Percentiles rank a stretch among this genome's conserved stretches.
These are phyloP conservation scores for Ictalurus punctatus DNA, from an alignment of 2,113 vertebrate genomes.

Conservation along the genomic window DNA sequence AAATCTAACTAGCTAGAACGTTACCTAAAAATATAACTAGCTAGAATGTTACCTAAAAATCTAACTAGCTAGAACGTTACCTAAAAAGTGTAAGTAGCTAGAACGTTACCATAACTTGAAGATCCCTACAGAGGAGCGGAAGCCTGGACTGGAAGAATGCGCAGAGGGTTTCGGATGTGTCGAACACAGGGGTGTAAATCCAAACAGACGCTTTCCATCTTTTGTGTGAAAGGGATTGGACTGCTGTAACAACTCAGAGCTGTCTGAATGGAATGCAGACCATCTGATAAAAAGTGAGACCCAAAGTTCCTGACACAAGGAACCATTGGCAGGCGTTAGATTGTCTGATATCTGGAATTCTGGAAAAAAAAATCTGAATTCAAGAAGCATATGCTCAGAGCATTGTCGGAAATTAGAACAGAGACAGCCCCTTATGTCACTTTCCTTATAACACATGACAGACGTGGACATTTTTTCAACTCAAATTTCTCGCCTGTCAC, in stretches of 20 bases:
- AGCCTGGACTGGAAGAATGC: background rate
- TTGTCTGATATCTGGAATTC: background rate
- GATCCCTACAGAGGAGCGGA: background rate
- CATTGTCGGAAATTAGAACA: background rate
- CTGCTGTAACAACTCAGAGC: background rate
- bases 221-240: background rate
- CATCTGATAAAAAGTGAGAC: background rate
- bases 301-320: background rate
- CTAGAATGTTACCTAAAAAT: background rate
- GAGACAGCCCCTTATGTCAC: background rate
- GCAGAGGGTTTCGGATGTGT: slow-evolving; percentile 7
- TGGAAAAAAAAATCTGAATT: background rate
- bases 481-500: background rate
- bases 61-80: too few species aligned
- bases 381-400: background rate
- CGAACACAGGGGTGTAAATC: background rate
- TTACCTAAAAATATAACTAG: too few species aligned
- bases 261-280: background rate
- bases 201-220: background rate
- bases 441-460: background rate
- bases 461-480: slow-evolving; percentile 20
- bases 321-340: background rate
- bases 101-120: background rate
- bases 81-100: background rate
- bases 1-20: too few species aligned